Conservation (phyloP, 2,113 vertebrate genomes). For the Alexandromys fortis region DNA sequence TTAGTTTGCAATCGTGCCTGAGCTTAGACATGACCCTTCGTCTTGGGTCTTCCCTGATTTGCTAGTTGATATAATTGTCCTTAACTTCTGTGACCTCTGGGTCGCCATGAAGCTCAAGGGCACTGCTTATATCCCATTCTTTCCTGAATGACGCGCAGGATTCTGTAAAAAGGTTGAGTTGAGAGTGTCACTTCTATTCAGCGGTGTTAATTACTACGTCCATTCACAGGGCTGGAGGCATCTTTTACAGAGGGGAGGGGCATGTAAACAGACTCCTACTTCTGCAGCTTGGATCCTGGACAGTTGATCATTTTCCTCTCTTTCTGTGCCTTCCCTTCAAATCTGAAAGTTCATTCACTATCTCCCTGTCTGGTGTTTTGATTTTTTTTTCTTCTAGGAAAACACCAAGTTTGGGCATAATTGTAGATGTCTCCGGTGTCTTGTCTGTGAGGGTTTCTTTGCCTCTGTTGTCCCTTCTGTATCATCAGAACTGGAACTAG, state of each 20-base stretch:
- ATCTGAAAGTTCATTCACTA: neutral
- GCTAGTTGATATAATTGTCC: slow-evolving; percentile 22
- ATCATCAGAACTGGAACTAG: neutral
- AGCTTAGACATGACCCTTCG: neutral
- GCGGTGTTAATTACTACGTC: slow-evolving; percentile 69
- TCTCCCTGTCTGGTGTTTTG: neutral
- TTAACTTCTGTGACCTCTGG: slow-evolving; percentile 21
- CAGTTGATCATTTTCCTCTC: neutral
- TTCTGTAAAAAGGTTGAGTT: slow-evolving; percentile 68
- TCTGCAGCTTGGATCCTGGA: neutral
- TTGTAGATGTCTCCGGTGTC: neutral
- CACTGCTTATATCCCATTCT: slow-evolving; percentile 13
- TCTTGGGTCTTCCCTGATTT: slow-evolving; percentile 2
- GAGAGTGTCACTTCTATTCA: slow-evolving; percentile 68
- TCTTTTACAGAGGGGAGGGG: slow-evolving; percentile 61
- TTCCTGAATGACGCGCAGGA: slow-evolving; percentile 16
- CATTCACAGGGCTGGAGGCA: slow-evolving; percentile 43
- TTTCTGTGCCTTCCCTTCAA: neutral
- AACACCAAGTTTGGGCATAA: neutral
- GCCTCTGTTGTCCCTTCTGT: neutral
- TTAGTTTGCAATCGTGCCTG: neutral
- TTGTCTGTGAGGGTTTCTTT: neutral
- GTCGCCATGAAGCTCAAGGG: slow-evolving; percentile 33
- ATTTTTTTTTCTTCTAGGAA: neutral
- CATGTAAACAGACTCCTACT: slow-evolving; percentile 30